These are phyloP conservation scores for Dasypogon diadema DNA, from an alignment of 2,888 invertebrate genomes.

Conservation along the genomic window DNA sequence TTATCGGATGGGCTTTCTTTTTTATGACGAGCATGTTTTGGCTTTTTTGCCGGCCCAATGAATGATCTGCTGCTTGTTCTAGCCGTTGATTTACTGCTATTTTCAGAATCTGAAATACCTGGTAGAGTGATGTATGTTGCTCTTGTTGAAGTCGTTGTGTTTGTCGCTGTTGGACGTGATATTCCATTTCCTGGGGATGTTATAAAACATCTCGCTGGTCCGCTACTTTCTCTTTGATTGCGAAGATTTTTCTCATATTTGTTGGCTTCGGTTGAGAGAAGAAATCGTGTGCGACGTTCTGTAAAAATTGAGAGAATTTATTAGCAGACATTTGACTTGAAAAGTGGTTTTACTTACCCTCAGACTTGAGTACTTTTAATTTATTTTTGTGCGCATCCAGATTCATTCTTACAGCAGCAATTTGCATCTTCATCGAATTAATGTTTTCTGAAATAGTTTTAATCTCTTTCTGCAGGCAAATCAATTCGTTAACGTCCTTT, in stretches of 20 bases:
- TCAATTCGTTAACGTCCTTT: constrained; percentile 60
- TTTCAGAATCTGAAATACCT: neutral
- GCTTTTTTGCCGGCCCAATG: neutral
- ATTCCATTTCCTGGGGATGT: neutral
- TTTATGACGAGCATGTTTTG: constrained; percentile 3
- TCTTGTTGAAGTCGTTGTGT: neutral
- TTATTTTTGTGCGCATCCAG: constrained; percentile 49
- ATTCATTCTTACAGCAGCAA: constrained; percentile 52
- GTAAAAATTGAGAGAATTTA: too few relatives aligned
- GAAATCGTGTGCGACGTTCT: constrained; percentile 51
- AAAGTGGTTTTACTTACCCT: constrained; percentile 35
- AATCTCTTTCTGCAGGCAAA: constrained; percentile 62
- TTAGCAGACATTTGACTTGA: too few relatives aligned
- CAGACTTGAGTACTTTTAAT: constrained; percentile 45
- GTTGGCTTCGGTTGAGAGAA: constrained; percentile 13
- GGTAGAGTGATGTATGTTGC: constrained; percentile 3
- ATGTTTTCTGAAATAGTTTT: constrained; percentile 59
- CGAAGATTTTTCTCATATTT: constrained; percentile 13
- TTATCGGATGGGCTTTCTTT: neutral
- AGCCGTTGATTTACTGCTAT: neutral
- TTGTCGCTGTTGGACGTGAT: neutral
- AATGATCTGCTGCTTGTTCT: constrained; percentile 9
- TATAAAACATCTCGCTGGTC: neutral
- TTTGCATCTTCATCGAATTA: constrained; percentile 50
- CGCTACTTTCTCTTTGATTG: constrained; percentile 17